Base-by-base conservation (phyloP, 2,888 invertebrate species). In the Priocnemis perturbator region DNA sequence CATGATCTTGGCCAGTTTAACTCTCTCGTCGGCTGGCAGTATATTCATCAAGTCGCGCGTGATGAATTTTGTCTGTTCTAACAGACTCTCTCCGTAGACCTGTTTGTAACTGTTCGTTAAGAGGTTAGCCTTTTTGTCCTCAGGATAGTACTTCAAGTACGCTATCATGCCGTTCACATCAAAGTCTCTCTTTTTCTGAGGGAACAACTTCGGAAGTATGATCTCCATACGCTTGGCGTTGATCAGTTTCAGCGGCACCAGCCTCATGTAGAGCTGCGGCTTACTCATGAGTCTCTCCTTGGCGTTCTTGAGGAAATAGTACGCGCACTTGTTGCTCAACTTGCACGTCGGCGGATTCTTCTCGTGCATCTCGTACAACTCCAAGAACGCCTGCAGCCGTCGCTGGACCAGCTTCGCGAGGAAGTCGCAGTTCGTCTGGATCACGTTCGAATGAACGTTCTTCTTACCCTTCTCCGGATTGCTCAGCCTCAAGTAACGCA, bases 401-500 rank as follows among this genome's bases (percentile, higher is more conserved):
- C 83, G 78, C 37, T 82, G 83, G 4, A 87, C 44, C 23, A 88
- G 56, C 3, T 68, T 65, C 0, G 78, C 73, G 26, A 88, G 52
- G 47, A 86, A 77, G 19, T 61, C 19, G 0, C 2, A 7, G 47
- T 83, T 82, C 5, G 70, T 21, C 0, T 19, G 0, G 0, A 84
- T 73, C 7, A 61, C 4, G 1, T 82, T 45, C 0, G 5, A 2
- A 14, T n/a, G 0, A 4, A 60, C 50, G 0, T 71, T 63, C 0
- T 19, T n/a, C 3, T 17, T 1, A 0, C 63, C 17, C 0, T 57
- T 44, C 0, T 1, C 20, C 0, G 66, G 60, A 1, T 75, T 73
- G 2, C 77, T 70, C 9, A 85, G 64, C 55, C 76, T 83, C 3
- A 88, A 45, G 57, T 86, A 88, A 9, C 81, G 77, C 3, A 88